phyloP scores from a whole-genome alignment of 2,797 vertebrate genomes.

The Parauchenoglanis punctatus region DNA sequence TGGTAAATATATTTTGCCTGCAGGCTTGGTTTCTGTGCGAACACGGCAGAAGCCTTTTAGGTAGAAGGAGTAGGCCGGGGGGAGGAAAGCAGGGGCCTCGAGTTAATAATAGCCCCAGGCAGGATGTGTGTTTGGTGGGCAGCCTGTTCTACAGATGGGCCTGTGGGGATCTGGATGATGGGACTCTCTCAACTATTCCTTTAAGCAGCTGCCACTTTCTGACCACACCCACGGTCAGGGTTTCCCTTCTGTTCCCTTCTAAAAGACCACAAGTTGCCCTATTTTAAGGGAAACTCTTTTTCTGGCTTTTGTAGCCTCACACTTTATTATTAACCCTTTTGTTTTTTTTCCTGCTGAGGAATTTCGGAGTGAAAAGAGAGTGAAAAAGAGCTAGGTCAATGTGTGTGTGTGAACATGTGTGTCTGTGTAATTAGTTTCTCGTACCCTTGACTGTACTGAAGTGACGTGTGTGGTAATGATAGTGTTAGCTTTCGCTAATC shows the following conservation, averaged over 20 bases:
- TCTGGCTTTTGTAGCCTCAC: background rate
- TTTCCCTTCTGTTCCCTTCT: background rate
- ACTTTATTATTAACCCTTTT: background rate
- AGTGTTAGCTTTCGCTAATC: constrained; percentile 75
- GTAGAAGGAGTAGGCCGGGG: constrained; percentile 19
- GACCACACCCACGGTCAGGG: constrained; percentile 18
- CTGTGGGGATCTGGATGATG: constrained; percentile 14
- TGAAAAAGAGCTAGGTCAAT: background rate
- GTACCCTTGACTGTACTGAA: constrained; percentile 69
- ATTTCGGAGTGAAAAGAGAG: too few species aligned
- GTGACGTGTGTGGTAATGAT: constrained; percentile 73
- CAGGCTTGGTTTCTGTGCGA: constrained; percentile 10
- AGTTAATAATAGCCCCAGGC: constrained; percentile 43
- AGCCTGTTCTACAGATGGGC: constrained; percentile 41
- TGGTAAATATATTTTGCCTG: background rate
- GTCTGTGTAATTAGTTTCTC: constrained; percentile 71
- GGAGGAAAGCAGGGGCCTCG: constrained; percentile 6
- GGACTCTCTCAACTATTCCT: background rate
- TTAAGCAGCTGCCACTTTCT: constrained; percentile 14
- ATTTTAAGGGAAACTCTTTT: background rate
- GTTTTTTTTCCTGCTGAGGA: background rate
- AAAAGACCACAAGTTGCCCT: background rate
- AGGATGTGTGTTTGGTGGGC: constrained; percentile 53
- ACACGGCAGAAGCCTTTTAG: background rate
- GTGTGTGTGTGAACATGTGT: background rate